Base-by-base conservation (phyloP, 2,113 vertebrate species). In the Dasypus novemcinctus region DNA sequence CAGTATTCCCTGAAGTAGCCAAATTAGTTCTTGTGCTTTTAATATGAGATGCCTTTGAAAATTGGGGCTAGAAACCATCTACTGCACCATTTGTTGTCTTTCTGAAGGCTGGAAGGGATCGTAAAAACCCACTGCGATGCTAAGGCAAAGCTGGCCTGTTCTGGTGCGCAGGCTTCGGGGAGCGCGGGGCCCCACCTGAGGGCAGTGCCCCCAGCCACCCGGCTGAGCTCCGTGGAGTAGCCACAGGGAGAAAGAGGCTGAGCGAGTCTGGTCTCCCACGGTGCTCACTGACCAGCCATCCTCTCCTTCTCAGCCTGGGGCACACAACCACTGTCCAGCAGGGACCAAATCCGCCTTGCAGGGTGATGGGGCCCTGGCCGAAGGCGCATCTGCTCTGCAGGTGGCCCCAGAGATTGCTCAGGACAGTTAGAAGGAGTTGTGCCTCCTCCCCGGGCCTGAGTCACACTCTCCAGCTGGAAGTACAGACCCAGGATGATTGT, bases 301-400 rank as follows among this genome's bases (percentile, higher is more conserved):
- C 11, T 31, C 12, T 57, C n/a, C 27, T 23, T 20, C 7, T 66
- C 33, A n/a, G 27, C 21, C 12, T 0, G 0, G 0, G 3, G 49
- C 38, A 1, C 27, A 20, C 12, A 71, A 72, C 15, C 36, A 8
- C 27, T 0, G 6, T 23, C 6, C 57, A 74, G 27, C 20, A 4
- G 6, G 6, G 41, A 17, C 29, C 43, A 31, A 3, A 1, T 5
- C 25, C 10, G 33, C 66, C 59, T 76, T 46, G 15, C 5, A 43
- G 41, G 49, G 31, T 72, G 31, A 1, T 10, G 1, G 20, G 63
- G 23, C 33, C 33, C 8, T 52, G 43, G 63, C 8, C 0, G 1
- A 68, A 29, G 61, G 68, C 33, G 61, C 12, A 15, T 23, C 11
- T 23, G 20, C 31, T 29, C 41, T 57, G 27, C n/a, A 31, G 21